Base-by-base conservation (phyloP, 2,113 vertebrate genomes). In the Mobula hypostoma region DNA sequence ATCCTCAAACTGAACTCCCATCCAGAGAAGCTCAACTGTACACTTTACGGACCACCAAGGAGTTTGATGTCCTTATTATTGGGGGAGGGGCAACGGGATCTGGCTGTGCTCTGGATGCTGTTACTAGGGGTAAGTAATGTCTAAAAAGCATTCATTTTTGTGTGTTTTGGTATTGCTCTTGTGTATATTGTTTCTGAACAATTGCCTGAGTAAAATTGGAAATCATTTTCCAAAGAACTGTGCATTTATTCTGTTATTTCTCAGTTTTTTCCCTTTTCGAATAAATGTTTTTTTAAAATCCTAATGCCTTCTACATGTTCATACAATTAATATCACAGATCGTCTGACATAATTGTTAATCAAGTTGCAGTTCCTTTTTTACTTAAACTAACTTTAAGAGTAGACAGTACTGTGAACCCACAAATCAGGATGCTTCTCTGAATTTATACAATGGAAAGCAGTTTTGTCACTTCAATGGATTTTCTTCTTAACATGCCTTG, bases 71-170 rank as follows among this genome's bases (percentile, higher is more conserved):
- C 0, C 97, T 99, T 0, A 95, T 99, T 1, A 97, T 99, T 1
- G 99, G 99, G 0, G 99, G 99, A 2, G 99, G 99, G 80, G 99
- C 98, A 88, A 99, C 98, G 0, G 99, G 99, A 9, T 96, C 98
- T 0, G 99, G 99, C 95, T 99, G 99, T 95, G 98, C 99, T 56
- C 97, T 99, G 94, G 98, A 99, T 0, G 98, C 99, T 0, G 98
- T 98, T 96, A 98, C 98, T 8, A 97, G 98, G 96, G 98, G 98
- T 99, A 95, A 95, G 96, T 32, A 78, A 2, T 63, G 61, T 21
- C 85, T 94, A 15, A 32, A 68, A 66, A 66, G 29, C 21, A 74
- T 74, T 74, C 72, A 74, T 12, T 61, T 29, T 12, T 12, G 48
- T 83, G 56, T 5, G 58, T 88, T 58, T 87, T 7, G 17, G 3